Conservation (phyloP, 2,888 invertebrate genomes). For the Drosophila greeni region DNA sequence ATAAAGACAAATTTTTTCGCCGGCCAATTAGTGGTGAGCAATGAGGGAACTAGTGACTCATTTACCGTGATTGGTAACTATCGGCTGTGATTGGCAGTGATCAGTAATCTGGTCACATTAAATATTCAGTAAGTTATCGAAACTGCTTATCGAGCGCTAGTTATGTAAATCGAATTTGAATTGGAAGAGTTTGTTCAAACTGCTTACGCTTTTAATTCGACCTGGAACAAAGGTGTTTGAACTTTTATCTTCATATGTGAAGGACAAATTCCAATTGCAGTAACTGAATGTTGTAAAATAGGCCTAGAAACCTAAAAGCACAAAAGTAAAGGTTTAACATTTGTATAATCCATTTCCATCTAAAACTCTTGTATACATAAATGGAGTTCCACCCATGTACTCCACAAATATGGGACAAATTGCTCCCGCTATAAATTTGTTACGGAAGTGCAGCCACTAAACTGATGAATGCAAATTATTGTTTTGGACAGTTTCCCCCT, state of each 20-base stretch:
- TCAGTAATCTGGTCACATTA: neutral
- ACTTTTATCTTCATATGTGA: no score
- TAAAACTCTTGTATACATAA: neutral
- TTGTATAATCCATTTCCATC: no score
- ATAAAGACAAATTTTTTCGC: constrained; percentile 26
- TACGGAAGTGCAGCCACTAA: constrained; percentile 34
- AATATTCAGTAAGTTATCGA: constrained; percentile 3
- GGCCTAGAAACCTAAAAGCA: no score
- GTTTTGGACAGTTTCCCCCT: constrained; percentile 23
- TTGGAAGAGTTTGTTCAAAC: neutral
- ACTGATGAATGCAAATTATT: constrained; percentile 40
- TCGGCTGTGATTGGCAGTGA: neutral
- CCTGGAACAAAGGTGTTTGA: no score
- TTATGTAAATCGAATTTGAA: neutral
- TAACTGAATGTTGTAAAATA: no score
- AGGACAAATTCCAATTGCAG: no score
- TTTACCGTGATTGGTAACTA: constrained; percentile 16
- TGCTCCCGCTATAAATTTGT: constrained; percentile 2
- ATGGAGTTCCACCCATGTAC: neutral
- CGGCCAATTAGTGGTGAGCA: constrained; percentile 32
- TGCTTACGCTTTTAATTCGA: neutral
- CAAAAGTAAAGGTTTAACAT: neutral
- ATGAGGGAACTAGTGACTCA: constrained; percentile 25
- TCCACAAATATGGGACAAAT: constrained; percentile 34
- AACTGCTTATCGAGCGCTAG: constrained; percentile 1